Base-by-base conservation (phyloP, 2,797 vertebrate species). In the Anas acuta region DNA sequence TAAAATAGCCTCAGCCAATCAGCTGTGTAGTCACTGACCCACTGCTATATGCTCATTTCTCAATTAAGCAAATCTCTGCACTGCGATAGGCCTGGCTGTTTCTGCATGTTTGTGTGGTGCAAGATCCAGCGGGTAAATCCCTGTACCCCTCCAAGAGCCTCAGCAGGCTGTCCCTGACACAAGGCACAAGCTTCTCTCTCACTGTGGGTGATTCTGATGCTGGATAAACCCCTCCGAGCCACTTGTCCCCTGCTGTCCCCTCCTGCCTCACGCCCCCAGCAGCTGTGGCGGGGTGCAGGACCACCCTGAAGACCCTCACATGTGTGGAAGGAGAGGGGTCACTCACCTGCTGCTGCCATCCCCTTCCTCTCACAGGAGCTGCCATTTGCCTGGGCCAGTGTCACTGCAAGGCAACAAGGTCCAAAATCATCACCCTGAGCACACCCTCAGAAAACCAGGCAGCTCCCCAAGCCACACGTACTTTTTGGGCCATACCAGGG, bases 41-140 rank as follows among this genome's bases (percentile, higher is more conserved):
- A 89, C 91, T 76, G 60, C 83, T 91, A 92, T 87, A 90, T 95
- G 92, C 91, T 96, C 91, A 97, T 96, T 96, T 97, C 95, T 96
- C 91, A 97, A 93, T 96, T 95, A 96, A 93, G 89, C 91, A 91
- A 93, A 89, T 91, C 95, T 96, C 92, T 9, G 6, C 90, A 87
- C 67, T 47, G 83, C 37, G 56, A 72, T 84, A 89, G 87, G 91
- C 92, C 92, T 79, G 89, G 92, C 72, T 89, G 89, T 69, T 73
- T 57, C 72, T 83, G 79, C 57, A 43, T 87, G 3, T 94, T 67
- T 66, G 32, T 23, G 8, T 7, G 3, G 85, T 78, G 87, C 71
- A 56, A 93, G 77, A 84, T 81, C 22, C 43, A 17, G 11, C 8
- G 2, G 11, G 51, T 18, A 92, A 84, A 90, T 67, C 60, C 53